Evolutionary conservation across 2,113 vertebrate genomes (phyloP), one percentile per base, ranked within the genome.

Genomic region (Philantomba maxwellii): DNA sequence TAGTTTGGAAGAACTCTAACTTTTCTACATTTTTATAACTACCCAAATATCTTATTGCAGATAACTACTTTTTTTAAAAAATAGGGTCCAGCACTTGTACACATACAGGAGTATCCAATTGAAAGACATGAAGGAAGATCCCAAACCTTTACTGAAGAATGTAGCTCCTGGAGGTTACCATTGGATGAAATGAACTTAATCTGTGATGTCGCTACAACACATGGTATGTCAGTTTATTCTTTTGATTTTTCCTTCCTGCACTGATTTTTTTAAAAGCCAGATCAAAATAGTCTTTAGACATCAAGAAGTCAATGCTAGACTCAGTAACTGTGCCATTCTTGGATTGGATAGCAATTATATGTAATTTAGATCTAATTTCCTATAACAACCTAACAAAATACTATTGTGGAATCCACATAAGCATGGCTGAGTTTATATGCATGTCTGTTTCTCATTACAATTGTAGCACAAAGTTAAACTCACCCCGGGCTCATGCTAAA

Each of bases 91-190:
- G 99, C 98, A n/a, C 99, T 98, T 96, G 97, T 99, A 97, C 99
- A 99, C 64, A 98, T 99, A 81, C 99, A 99, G 97, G 98, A 98
- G n/a, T 99, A 99, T 98, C 99, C 99, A n/a, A 75, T 99, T 95
- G 99, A 99, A 96, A 98, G 99, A 47, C 98, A 98, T 57, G 99
- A 99, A 97, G 98, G 99, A 80, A 98, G 99, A 89, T 98, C 99
- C 11, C 94, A 99, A 96, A 99, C 97, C 92, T 99, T 99, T 97
- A 99, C 99, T 1, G 99, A 99, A 97, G 99, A 99, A 95, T 98
- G 98, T 28, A 98, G 99, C 17, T 99, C 99, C 97, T 99, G 99
- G 99, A 99, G 98, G 10, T 98, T 99, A 94, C 99, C 99, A 75
- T 96, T 99, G 98, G 98, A 98, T 70, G 99, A 99, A 98, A 97